phyloP scores from a whole-genome alignment of 2,797 vertebrate species.

The Steatocranus sp. region DNA sequence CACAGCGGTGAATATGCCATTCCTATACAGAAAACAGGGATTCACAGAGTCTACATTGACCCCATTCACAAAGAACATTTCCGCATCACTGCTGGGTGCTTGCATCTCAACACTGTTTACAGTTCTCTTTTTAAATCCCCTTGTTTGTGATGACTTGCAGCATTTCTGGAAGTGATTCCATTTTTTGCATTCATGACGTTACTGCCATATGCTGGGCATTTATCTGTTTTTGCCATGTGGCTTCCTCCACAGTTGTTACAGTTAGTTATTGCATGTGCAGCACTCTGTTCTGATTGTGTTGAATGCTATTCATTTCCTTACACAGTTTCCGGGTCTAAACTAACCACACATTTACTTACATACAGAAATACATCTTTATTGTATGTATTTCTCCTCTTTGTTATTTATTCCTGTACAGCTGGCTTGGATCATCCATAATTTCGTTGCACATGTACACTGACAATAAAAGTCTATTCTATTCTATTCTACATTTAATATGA shows the following conservation, averaged over 20 bases:
- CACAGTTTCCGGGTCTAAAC: not conserved
- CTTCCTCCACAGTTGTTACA: not conserved
- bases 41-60: accelerated
- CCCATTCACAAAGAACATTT: not conserved
- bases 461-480: not conserved
- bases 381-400: not conserved
- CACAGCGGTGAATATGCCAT: not conserved
- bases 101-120: not conserved
- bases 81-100: not conserved
- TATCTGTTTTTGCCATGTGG: not conserved
- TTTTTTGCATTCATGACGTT: not conserved
- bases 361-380: not conserved
- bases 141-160: accelerated
- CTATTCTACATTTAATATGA: not conserved
- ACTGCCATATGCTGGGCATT: not conserved
- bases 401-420: not conserved
- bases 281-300: not conserved
- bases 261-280: not conserved
- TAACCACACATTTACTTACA: not conserved
- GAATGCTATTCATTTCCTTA: not conserved
- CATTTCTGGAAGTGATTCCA: accelerated
- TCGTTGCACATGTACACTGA: accelerated
- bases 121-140: not conserved
- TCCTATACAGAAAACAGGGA: not conserved
- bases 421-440: not conserved